Conservation (phyloP, 2,888 invertebrate genomes). For the Apamea sordens region DNA sequence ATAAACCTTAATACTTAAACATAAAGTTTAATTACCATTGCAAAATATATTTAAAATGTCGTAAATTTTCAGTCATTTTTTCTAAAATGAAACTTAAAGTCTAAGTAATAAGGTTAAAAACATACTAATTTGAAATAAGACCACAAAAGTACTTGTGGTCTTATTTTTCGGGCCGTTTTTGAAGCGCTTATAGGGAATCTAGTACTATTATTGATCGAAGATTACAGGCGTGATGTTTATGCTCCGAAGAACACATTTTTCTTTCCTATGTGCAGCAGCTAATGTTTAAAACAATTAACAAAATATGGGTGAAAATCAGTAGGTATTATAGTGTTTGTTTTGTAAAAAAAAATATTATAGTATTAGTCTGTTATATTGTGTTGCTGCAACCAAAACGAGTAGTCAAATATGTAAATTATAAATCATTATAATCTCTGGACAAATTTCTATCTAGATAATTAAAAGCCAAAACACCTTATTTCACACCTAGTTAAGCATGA, state of each 20-base stretch:
- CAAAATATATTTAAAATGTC: too few species aligned
- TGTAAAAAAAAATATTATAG: background rate
- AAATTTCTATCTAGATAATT: conserved; percentile 1
- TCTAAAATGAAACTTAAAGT: too few species aligned
- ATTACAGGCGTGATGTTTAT: background rate
- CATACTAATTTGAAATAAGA: too few species aligned
- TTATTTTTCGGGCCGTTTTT: too few species aligned
- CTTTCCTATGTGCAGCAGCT: background rate
- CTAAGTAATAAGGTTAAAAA: too few species aligned
- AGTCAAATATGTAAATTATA: background rate
- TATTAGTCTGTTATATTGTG: background rate
- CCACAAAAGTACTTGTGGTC: too few species aligned
- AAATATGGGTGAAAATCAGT: background rate
- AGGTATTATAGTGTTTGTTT: too few species aligned
- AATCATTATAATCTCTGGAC: background rate
- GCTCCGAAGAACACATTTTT: background rate
- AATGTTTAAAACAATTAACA: background rate
- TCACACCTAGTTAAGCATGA: conserved; percentile 38
- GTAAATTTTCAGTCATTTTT: too few species aligned
- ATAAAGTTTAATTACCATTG: too few species aligned
- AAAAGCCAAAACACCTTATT: conserved; percentile 23
- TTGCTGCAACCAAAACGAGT: background rate
- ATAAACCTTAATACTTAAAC: too few species aligned
- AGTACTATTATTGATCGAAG: too few species aligned
- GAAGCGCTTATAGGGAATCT: too few species aligned